A percentile compares a stretch with the other conserved stretches of the same genome.
Evolutionary conservation across 2,888 invertebrate genomes (phyloP).

Genomic region (Cheilosia urbana): DNA sequence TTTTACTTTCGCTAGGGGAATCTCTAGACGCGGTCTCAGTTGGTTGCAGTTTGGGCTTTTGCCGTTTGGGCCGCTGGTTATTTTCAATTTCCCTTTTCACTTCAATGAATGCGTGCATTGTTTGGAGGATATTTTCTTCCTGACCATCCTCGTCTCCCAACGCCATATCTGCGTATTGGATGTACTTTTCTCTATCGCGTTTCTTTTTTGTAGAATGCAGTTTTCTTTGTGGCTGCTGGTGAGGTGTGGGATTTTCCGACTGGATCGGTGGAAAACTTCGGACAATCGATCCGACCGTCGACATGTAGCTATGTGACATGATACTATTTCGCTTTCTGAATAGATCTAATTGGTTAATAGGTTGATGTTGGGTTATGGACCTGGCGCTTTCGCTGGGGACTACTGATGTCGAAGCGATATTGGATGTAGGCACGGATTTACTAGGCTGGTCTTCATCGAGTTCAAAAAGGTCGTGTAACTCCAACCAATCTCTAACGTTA

Average conservation of each 20-base stretch:
- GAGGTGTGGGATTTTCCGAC: slow-evolving; percentile 44
- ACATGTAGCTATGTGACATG: slow-evolving; percentile 80
- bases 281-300: slow-evolving; percentile 81
- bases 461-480: slow-evolving; percentile 81
- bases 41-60: slow-evolving; percentile 7
- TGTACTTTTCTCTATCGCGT: slow-evolving; percentile 78
- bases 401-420: slow-evolving; percentile 25
- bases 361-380: slow-evolving; percentile 30
- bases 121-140: slow-evolving; percentile 82
- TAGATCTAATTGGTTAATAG: slow-evolving; percentile 37
- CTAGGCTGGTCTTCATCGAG: slow-evolving; percentile 50
- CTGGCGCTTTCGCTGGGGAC: slow-evolving; percentile 49
- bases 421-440: slow-evolving; percentile 3
- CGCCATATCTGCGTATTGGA: slow-evolving; percentile 82
- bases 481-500: slow-evolving; percentile 83
- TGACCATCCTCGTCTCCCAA: slow-evolving; percentile 79
- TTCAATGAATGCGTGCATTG: slow-evolving; percentile 81
- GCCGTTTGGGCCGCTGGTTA: slow-evolving; percentile 34
- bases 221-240: slow-evolving; percentile 37
- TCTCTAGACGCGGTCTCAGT: slow-evolving; percentile 14
- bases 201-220: slow-evolving; percentile 66
- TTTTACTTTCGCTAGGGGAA: not conserved
- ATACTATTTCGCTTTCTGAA: slow-evolving; percentile 81
- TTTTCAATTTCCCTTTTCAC: slow-evolving; percentile 82
- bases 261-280: slow-evolving; percentile 81